Evolutionary conservation across 2,888 invertebrate species (phyloP), one percentile per base, ranked within the genome.

Genomic region (Sphaerophoria taeniata): DNA sequence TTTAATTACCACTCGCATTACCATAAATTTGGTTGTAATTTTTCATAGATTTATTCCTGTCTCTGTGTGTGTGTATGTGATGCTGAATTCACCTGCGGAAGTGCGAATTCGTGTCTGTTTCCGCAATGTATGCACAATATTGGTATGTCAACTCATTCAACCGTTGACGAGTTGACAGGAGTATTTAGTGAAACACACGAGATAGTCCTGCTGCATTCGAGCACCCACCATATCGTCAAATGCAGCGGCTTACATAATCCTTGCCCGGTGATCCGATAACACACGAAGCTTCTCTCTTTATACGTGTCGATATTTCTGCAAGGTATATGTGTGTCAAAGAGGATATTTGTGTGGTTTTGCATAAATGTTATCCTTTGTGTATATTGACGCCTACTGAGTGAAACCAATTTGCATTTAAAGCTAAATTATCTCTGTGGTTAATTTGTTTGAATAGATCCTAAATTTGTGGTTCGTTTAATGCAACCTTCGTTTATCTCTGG

Each of bases 381-480:
- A 55, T 47, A 63, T 70, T 53, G 65, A 79, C 83, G 53, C 70
- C 79, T 47, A 70, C 47, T 51, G 36, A 74, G 47, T 45, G 53
- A 34, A 58, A 71, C 53, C 80, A 74, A 87, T 87, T 87, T 87
- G 82, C 84, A 84, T 87, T 87, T 77, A 82, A 86, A 88, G 87
- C 87, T 87, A 88, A 88, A 88, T 88, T 88, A 88, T 87, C 86
- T 87, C 39, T 88, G 88, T 76, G 88, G 88, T 88, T 87, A 88
- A 88, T 88, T 88, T 88, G 87, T 87, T 84, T 87, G 88, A 85
- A 84, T 85, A 24, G 24, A 84, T 87, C 67, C 77, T 76, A 75
- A 86, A 87, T 78, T 87, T 87, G 87, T 79, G 80, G 87, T 87
- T 87, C 71, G 77, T 76, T 85, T 61, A 77, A 65, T 82, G 39